Conservation (phyloP, 92 coral and sea anemone genomes). For the Virgularia gustaviana region DNA sequence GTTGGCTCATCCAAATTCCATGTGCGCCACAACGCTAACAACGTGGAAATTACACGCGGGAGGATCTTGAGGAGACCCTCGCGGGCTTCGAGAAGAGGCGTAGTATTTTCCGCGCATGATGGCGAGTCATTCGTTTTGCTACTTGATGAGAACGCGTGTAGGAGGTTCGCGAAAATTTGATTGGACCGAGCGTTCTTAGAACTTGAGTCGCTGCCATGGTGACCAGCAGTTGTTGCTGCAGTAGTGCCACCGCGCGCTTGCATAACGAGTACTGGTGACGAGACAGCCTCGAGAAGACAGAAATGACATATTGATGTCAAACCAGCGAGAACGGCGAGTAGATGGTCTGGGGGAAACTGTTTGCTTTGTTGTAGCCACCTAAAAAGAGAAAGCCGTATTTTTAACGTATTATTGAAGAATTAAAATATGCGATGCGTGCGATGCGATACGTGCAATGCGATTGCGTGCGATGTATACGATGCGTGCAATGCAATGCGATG, state of each 20-base stretch:
- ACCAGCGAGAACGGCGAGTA: slow-evolving; percentile 72
- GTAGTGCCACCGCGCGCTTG: slow-evolving; percentile 68
- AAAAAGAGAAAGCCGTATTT: neutral
- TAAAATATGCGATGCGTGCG: neutral
- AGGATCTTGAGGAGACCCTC: slow-evolving; percentile 79
- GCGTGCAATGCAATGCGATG: no score
- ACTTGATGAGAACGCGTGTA: slow-evolving; percentile 91
- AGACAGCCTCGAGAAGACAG: slow-evolving; percentile 76
- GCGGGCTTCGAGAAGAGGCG: slow-evolving; percentile 82
- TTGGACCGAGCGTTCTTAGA: slow-evolving; percentile 53
- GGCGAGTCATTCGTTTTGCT: slow-evolving; percentile 63
- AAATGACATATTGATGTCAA: slow-evolving; percentile 83
- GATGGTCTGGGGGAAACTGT: slow-evolving; percentile 82
- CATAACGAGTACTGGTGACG: slow-evolving; percentile 86
- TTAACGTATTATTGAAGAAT: neutral
- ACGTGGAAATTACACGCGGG: slow-evolving; percentile 73
- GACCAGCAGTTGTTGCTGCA: neutral
- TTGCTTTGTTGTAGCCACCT: slow-evolving; percentile 31
- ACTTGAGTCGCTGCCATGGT: slow-evolving; percentile 28
- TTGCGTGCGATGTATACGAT: no score
- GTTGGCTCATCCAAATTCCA: slow-evolving; percentile 74
- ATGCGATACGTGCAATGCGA: no score
- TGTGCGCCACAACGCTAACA: slow-evolving; percentile 78
- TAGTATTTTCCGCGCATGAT: slow-evolving; percentile 68
- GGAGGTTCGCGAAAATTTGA: slow-evolving; percentile 88